Conservation (phyloP, 2,888 invertebrate species). For the Chaetoderma sp. region DNA sequence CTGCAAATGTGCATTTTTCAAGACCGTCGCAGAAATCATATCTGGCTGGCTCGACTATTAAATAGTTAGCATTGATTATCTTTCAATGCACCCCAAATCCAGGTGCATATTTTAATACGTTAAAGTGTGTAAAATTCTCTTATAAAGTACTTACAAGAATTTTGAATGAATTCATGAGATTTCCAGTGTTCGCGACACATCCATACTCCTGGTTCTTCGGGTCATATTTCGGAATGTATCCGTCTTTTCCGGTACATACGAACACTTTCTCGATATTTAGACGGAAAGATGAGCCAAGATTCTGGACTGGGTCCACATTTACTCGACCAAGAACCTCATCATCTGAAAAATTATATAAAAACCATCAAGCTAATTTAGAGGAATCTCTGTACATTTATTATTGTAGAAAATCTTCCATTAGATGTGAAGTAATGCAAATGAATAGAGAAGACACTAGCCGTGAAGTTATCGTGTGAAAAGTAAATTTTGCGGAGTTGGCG, state of each 20-base stretch:
- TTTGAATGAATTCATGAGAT: conserved; percentile 62
- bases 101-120: neutral
- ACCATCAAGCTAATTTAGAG: no score
- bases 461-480: no score
- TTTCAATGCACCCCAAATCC: neutral
- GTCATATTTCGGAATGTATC: conserved; percentile 68
- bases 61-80: neutral
- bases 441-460: no score
- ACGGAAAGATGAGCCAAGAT: conserved; percentile 60
- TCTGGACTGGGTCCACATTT: conserved; percentile 64
- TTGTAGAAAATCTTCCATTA: no score
- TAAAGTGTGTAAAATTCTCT: neutral
- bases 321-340: conserved; percentile 67
- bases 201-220: conserved; percentile 65
- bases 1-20: no score
- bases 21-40: no score
- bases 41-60: neutral
- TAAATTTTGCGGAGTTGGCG: no score
- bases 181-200: conserved; percentile 61
- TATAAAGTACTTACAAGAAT: conserved; percentile 59
- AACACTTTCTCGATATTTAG: conserved; percentile 67
- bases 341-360: conserved; percentile 46
- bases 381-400: no score
- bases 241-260: conserved; percentile 67
- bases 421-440: no score